Conservation (phyloP, 2,113 vertebrate genomes). For the Phaethon lepturus region DNA sequence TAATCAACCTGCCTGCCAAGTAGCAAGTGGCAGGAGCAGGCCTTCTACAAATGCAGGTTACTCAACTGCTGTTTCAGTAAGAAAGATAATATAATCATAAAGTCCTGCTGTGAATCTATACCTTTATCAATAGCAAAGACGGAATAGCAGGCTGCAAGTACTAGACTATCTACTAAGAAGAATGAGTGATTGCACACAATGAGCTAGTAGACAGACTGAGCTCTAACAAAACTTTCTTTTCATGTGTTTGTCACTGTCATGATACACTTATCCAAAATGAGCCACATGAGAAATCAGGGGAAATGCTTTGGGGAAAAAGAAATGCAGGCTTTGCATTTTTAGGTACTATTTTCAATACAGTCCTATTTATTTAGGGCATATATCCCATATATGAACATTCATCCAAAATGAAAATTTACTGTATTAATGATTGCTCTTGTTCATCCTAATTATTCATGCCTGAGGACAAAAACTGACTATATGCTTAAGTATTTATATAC, state of each 20-base stretch:
- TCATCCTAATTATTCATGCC: background rate
- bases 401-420: background rate
- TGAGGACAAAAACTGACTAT: background rate
- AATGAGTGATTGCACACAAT: background rate
- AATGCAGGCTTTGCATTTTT: background rate
- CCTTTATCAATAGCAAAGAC: background rate
- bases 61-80: background rate
- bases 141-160: background rate
- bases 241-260: background rate
- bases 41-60: background rate
- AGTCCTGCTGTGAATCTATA: background rate
- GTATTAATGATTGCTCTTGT: background rate
- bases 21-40: background rate
- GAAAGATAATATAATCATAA: background rate
- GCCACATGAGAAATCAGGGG: background rate
- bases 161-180: background rate
- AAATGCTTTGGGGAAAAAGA: background rate
- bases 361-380: background rate
- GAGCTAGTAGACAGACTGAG: background rate
- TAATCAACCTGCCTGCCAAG: background rate
- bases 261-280: background rate
- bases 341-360: background rate
- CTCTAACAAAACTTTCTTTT: background rate
- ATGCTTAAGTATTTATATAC: background rate
- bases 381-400: background rate